These are phyloP conservation scores for Odocoileus virginianus DNA, from an alignment of 2,113 vertebrate genomes.

Conservation along the genomic window DNA sequence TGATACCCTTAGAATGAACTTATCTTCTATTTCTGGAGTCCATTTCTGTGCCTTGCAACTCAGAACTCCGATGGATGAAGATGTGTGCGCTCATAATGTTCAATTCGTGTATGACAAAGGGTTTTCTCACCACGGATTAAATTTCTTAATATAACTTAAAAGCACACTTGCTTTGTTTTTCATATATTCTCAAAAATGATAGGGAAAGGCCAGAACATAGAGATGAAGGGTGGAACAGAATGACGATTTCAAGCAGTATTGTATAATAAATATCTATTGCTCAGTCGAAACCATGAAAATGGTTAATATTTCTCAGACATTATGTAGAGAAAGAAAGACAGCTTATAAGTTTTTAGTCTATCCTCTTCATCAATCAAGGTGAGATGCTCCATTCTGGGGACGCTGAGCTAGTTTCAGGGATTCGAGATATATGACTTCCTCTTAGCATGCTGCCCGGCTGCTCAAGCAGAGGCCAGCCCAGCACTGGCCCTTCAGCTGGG, in stretches of 20 bases:
- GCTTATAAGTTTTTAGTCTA: neutral
- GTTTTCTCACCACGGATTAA: neutral
- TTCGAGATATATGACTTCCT: neutral
- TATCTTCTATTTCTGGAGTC: neutral
- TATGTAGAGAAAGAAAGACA: neutral
- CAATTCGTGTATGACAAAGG: neutral
- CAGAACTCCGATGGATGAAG: neutral
- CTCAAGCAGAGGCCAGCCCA: neutral
- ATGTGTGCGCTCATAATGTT: neutral
- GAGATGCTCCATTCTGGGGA: neutral
- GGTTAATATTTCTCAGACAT: neutral
- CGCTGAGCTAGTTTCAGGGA: neutral
- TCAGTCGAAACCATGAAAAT: neutral
- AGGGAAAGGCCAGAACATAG: neutral
- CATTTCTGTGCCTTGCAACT: neutral
- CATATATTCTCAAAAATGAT: neutral
- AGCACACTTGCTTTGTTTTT: neutral
- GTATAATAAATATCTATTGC: neutral
- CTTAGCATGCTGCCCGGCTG: no score
- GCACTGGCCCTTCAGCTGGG: neutral
- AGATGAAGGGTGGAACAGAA: neutral
- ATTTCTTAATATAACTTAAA: neutral
- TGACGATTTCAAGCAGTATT: neutral
- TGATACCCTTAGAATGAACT: neutral
- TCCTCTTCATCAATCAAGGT: neutral